phyloP scores from a whole-genome alignment of 2,797 vertebrate species.

The Mionectes olivaceus region DNA sequence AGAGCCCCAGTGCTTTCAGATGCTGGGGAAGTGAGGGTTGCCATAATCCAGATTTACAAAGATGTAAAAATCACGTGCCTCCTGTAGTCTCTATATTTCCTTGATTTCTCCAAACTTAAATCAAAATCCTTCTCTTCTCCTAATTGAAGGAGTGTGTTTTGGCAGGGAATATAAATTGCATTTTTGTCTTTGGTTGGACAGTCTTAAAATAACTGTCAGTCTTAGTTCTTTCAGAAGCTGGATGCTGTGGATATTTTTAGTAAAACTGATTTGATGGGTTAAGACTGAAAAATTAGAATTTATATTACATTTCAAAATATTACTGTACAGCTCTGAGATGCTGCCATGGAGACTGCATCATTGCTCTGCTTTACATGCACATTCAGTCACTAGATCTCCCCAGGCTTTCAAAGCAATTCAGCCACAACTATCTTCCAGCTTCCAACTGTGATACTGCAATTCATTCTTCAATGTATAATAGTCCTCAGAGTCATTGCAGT shows the following conservation, averaged over 20 bases:
- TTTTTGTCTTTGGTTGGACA: constrained; percentile 33
- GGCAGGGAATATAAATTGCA: constrained; percentile 1
- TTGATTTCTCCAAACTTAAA: neutral
- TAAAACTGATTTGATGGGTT: constrained; percentile 43
- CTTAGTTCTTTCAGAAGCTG: constrained; percentile 7
- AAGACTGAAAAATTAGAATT: constrained; percentile 57
- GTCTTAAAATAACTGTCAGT: constrained; percentile 44
- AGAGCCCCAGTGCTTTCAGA: neutral
- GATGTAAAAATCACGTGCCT: neutral
- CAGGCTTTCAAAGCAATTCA: constrained; percentile 3
- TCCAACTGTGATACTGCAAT: neutral
- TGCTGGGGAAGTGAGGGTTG: neutral
- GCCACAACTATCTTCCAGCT: neutral
- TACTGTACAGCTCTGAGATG: constrained; percentile 36
- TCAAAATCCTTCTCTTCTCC: neutral
- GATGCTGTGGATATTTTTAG: constrained; percentile 46
- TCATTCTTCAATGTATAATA: neutral
- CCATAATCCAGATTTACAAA: neutral
- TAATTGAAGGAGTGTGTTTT: neutral
- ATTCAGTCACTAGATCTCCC: neutral
- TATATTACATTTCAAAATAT: constrained; percentile 64
- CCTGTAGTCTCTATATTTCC: neutral
- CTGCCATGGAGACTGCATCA: constrained; percentile 51
- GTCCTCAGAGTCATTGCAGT: neutral
- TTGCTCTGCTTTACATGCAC: neutral